These are phyloP conservation scores for Balaeniceps rex DNA, from an alignment of 2,113 vertebrate species.

Conservation along the genomic window DNA sequence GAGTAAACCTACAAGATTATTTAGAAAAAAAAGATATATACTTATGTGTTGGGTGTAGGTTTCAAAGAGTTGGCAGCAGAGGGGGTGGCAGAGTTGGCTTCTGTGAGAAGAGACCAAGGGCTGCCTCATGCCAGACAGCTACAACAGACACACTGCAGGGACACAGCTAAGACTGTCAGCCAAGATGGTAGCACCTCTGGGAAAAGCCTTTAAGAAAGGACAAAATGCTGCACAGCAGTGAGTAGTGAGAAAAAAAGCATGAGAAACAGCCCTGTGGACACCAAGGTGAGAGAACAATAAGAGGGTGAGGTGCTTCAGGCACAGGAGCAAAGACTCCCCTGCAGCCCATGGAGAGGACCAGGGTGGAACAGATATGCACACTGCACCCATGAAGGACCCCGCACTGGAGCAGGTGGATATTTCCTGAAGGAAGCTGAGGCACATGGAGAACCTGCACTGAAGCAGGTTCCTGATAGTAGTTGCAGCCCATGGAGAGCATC, in stretches of 20 bases:
- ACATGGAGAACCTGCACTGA: rapidly evolving
- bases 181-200: neutral
- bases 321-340: neutral
- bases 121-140: neutral
- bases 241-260: neutral
- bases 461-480: neutral
- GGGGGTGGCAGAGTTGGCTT: neutral
- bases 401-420: neutral
- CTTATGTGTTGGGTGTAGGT: neutral
- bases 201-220: neutral
- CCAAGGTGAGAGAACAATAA: neutral
- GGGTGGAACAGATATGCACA: too few species aligned
- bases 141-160: neutral
- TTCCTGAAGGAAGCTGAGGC: neutral
- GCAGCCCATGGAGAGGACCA: neutral
- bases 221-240: neutral
- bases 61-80: neutral
- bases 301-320: neutral
- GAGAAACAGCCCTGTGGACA: neutral
- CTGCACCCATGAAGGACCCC: neutral
- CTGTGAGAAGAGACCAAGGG: neutral
- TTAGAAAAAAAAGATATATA: neutral
- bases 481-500: neutral
- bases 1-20: neutral
- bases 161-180: neutral